Conservation (phyloP, 30 jellyfish, hydroid and myxozoan species). For the Nemopilema nomurai region DNA sequence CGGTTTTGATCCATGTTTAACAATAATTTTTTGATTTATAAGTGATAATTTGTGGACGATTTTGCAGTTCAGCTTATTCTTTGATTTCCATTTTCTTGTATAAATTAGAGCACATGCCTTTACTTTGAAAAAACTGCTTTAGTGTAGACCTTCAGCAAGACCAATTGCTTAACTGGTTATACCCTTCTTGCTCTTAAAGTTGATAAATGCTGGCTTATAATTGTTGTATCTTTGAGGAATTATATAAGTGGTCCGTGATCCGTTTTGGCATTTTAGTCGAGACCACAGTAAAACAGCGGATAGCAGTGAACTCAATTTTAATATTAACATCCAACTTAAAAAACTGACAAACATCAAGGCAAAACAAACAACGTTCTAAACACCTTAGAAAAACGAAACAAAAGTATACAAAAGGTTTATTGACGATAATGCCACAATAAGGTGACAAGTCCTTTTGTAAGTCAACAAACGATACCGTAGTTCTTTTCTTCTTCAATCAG, state of each 20-base stretch:
- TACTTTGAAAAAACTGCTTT: too few species aligned
- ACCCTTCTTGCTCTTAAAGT: too few species aligned
- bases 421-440: neutral
- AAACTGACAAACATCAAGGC: neutral
- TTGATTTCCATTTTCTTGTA: too few species aligned
- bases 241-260: neutral
- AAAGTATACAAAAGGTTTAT: neutral
- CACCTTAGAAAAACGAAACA: neutral
- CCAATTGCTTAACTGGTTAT: too few species aligned
- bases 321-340: neutral
- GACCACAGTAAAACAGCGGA: neutral
- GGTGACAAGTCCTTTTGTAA: neutral
- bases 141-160: too few species aligned
- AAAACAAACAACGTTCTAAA: neutral
- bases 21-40: too few species aligned
- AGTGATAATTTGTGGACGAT: too few species aligned
- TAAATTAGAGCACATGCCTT: too few species aligned
- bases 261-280: neutral
- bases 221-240: neutral
- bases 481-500: neutral
- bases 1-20: too few species aligned
- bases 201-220: conserved; percentile 10
- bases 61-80: too few species aligned
- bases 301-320: neutral
- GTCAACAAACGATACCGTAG: neutral